Evolutionary conservation across 2,888 invertebrate genomes (phyloP), one percentile per base, ranked within the genome.

Genomic region (Stramonita haemastoma): DNA sequence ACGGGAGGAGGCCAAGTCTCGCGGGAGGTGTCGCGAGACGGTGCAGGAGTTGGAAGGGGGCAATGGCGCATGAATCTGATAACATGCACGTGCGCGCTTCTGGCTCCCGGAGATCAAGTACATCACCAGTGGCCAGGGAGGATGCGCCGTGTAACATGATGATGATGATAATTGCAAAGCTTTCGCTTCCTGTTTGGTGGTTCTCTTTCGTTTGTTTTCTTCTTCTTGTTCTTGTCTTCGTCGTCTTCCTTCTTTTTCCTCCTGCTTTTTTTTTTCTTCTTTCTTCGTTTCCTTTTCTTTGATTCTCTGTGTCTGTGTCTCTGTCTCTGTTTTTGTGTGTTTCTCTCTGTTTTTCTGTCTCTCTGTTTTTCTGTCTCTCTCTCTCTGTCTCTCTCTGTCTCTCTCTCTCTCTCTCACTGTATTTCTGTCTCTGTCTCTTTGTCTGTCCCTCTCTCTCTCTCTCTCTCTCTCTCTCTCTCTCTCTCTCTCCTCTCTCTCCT

Each of bases 11-110:
- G 77, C 77, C 77, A 79, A 32, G 77, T 34, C 77, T 79, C 77
- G 77, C 77, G 77, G 77, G 77, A 34, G 77, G 34, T 79, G 77
- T 77, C 32, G 77, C 77, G 77, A 79, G 34, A 79, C 77, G 15
- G 77, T 79, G 77, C 77, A 34, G 32, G 73, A 15, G 46, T 46
- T 46, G 46, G 46, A 46, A 46, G 46, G 8, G 32, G 32, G 77
- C 77, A 79, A 79, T 77, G 77, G 77, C 34, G 77, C 77, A 34
- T 79, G 77, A 79, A 79, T 79, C 77, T 77, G 77, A 79, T 79
- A 79, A 79, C 77, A 79, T 79, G 77, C 77, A 79, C 77, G 77
- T 77, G 34, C 77, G 13, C 15, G 77, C 77, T 32, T 15, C 32
- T 1, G 29, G 32, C 0, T 15, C 17, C 17, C 32, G 22, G 19